Evolutionary conservation across 2,113 vertebrate species (phyloP), one percentile per base, ranked within the genome.

Genomic region (Hiodon alosoides): DNA sequence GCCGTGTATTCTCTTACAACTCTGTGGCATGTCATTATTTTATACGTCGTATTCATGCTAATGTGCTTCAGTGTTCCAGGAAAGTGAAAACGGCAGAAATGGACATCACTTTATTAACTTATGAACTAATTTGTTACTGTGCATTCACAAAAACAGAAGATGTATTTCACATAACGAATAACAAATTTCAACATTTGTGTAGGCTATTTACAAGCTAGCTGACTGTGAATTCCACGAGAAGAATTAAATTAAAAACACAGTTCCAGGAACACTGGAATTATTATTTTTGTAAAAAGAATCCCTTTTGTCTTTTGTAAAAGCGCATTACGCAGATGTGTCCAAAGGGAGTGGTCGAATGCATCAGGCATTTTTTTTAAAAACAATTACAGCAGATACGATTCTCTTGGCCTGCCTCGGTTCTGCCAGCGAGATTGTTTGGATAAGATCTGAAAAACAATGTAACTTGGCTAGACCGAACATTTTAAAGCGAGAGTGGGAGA

Each of bases 281-380:
- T 71, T 72, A 69, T 54, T 80, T 80, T 74, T 79, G 76, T 73
- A 31, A 69, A 77, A 81, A 78, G 78, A 80, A 80, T 83, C 74
- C 59, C 76, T 72, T 78, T 66, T 83, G 74, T 80, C 69, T 68
- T 77, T 76, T 61, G 61, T 71, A 80, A 77, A 77, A 81, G 81
- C 79, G 77, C 69, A 80, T 85, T 83, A 83, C 83, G 72, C 72
- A 70, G 58, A 81, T 74, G 74, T 74, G 75, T 77, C 81, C 74
- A 76, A 4, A 17, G 79, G 72, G 81, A 83, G 71, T 61, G 69
- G 69, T 79, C 75, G 79, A 79, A 79, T 76, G 81, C 76, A 83
- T 78, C 79, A 77, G 80, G 79, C 68, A 81, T 79, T 77, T 80
- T n/a, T 85, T 81, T 76, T 76, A 82, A 82, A 82, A 84, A 84